Conservation (phyloP, 2,797 vertebrate genomes). For the Enteromius radiatus region DNA sequence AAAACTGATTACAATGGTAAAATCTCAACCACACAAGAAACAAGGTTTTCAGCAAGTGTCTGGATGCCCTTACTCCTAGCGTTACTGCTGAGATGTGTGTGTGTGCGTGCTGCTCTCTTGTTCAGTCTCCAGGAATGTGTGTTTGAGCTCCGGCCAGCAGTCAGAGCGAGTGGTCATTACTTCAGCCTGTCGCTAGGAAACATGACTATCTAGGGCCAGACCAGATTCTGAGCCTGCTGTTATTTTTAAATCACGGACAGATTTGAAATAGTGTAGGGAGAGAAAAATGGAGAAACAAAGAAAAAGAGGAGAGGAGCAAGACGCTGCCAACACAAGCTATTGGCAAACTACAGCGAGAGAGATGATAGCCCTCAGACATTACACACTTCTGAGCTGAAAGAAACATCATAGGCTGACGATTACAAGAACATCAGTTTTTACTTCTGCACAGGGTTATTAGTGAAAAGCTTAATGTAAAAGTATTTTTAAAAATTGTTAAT, state of each 20-base stretch:
- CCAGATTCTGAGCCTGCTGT: slow-evolving; percentile 6
- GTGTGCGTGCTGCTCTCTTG: not conserved
- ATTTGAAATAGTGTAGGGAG: slow-evolving; percentile 54
- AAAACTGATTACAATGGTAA: not conserved
- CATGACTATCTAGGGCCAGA: slow-evolving; percentile 47
- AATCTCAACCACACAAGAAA: slow-evolving; percentile 39
- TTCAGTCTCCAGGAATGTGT: slow-evolving; percentile 54
- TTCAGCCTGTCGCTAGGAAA: slow-evolving; percentile 69
- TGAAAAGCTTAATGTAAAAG: not conserved
- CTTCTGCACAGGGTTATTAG: not conserved
- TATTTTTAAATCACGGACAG: slow-evolving; percentile 47
- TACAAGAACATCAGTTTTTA: not conserved
- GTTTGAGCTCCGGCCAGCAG: slow-evolving; percentile 53
- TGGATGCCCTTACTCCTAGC: not conserved
- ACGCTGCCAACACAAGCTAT: slow-evolving; percentile 16
- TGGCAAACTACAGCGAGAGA: not conserved
- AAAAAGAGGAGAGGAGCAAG: slow-evolving; percentile 48
- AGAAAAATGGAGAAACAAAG: slow-evolving; percentile 34
- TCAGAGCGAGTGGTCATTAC: slow-evolving; percentile 46
- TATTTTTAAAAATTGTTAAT: too few relatives aligned
- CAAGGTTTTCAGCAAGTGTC: not conserved
- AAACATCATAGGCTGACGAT: not conserved
- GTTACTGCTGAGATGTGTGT: not conserved
- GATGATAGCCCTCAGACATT: not conserved
- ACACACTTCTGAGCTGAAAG: not conserved